Base-by-base conservation (phyloP, 1,140 invertebrate genomes). In the Proctacanthus coquilletti region DNA sequence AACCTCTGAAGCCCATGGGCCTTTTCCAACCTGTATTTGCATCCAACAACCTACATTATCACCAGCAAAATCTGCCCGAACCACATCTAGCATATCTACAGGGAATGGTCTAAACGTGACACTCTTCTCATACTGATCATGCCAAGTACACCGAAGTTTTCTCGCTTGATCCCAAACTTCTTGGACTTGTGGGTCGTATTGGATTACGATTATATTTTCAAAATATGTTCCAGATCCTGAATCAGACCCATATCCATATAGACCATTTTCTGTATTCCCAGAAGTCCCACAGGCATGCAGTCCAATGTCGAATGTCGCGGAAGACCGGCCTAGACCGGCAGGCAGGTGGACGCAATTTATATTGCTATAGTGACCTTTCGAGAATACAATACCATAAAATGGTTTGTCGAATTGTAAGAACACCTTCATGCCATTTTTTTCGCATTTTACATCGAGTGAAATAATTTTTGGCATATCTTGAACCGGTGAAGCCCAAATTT, bases 31-130 rank as follows among this genome's bases (percentile, higher is more conserved):
- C 65, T 88, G 84, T 36, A 88, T 88, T 49, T 87, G 84, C 84
- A 88, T 87, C 86, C 86, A 91, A 61, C 88, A 94, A 5, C 87
- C 87, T 2, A 93, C 86, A 57, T 94, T 94, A 51, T 94, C 89
- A 0, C 89, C 89, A 29, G 87, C 86, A 52, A 94, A 94, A 48
- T 93, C 87, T 2, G 88, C 87, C 18, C 86, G 63, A 3, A 94
- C 87, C 1, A 92, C 86, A 56, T 94, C 86, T 39, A 94, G 52
- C 87, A 93, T 94, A 55, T 94, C 89, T 2, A 94, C 89, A 1
- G 86, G 86, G 72, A 94, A 93, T 1, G 88, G 87, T 32, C 87
- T 64, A 65, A 94, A 94, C 1, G 88, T 92, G 0, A 94, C 88
- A 1, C 87, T 85, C 52, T 94, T 94, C 63, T 94, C 88, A 52